phyloP scores from a whole-genome alignment of 2,888 invertebrate genomes.

The Amblyjoppa fuscipennis region DNA sequence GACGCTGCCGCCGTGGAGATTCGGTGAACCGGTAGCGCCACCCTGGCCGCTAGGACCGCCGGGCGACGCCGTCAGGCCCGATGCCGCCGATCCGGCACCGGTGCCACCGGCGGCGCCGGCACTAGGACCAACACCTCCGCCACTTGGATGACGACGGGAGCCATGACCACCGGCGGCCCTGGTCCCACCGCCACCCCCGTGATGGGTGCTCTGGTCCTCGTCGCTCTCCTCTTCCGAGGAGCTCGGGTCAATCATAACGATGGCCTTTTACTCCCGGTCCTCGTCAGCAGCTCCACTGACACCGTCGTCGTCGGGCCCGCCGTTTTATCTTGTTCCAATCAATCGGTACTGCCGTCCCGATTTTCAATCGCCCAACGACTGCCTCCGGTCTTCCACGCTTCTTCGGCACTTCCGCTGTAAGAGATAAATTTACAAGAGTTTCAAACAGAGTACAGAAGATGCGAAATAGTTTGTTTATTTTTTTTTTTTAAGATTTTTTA shows the following conservation, averaged over 20 bases:
- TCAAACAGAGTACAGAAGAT: no score
- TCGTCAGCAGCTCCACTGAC: conserved; percentile 7
- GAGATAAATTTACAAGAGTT: neutral
- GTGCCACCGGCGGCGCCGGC: conserved; percentile 71
- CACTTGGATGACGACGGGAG: conserved; percentile 85
- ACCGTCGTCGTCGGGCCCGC: conserved; percentile 33
- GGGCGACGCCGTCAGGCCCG: conserved; percentile 83
- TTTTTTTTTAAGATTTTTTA: no score
- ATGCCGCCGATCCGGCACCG: conserved; percentile 83
- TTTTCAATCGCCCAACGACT: conserved; percentile 7
- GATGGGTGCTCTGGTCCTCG: conserved; percentile 91
- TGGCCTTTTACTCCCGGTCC: conserved; percentile 33
- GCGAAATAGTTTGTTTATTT: no score
- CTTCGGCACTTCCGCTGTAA: neutral
- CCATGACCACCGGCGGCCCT: conserved; percentile 80
- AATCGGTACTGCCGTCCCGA: conserved; percentile 12
- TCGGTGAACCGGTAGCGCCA: conserved; percentile 78
- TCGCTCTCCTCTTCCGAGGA: conserved; percentile 98
- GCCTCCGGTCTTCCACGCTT: conserved; percentile 22
- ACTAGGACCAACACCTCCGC: conserved; percentile 80
- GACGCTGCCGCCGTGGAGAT: conserved; percentile 67
- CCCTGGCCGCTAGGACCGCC: conserved; percentile 76
- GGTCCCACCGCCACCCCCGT: conserved; percentile 80
- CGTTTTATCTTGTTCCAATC: conserved; percentile 20
- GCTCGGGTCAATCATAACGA: conserved; percentile 96